Percentiles rank a stretch among this genome's conserved stretches.
phyloP scores from a whole-genome alignment of 2,888 invertebrate species.

The Cantharis flavilabris region DNA sequence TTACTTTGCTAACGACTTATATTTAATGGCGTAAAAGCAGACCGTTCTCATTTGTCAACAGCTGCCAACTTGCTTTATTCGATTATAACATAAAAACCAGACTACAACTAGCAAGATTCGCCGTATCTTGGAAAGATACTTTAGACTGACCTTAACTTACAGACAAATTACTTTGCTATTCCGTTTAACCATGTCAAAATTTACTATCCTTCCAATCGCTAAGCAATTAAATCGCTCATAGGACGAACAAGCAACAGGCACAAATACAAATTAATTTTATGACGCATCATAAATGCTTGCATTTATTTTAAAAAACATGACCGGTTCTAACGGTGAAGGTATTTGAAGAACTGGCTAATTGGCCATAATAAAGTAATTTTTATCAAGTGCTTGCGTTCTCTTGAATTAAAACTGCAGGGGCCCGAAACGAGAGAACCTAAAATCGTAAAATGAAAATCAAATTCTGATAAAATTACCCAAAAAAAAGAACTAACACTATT shows the following conservation, averaged over 20 bases:
- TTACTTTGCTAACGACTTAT: slow-evolving; percentile 19
- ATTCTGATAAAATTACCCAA: too few species aligned
- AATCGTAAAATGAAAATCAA: too few species aligned
- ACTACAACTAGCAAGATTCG: slow-evolving; percentile 11
- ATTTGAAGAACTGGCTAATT: not conserved
- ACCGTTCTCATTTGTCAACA: slow-evolving; percentile 20
- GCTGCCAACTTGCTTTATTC: slow-evolving; percentile 19
- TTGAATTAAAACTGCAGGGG: too few species aligned
- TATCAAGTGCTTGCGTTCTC: too few species aligned
- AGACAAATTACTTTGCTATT: slow-evolving; percentile 2
- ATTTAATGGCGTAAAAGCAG: slow-evolving; percentile 21
- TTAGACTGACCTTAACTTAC: not conserved
- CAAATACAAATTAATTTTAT: not conserved
- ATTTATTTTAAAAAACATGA: not conserved
- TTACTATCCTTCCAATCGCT: not conserved
- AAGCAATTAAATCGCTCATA: not conserved
- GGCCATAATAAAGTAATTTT: not conserved
- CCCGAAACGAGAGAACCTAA: too few species aligned
- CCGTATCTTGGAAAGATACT: slow-evolving; percentile 6
- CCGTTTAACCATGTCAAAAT: not conserved
- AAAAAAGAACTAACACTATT: too few species aligned
- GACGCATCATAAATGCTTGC: not conserved
- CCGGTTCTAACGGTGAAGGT: not conserved
- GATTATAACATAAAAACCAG: slow-evolving; percentile 19
- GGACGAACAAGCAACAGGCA: not conserved